A percentile compares a stretch with the other conserved stretches of the same genome.
Conservation (phyloP, 2,113 vertebrate genomes). For the Psilopogon haemacephalus region DNA sequence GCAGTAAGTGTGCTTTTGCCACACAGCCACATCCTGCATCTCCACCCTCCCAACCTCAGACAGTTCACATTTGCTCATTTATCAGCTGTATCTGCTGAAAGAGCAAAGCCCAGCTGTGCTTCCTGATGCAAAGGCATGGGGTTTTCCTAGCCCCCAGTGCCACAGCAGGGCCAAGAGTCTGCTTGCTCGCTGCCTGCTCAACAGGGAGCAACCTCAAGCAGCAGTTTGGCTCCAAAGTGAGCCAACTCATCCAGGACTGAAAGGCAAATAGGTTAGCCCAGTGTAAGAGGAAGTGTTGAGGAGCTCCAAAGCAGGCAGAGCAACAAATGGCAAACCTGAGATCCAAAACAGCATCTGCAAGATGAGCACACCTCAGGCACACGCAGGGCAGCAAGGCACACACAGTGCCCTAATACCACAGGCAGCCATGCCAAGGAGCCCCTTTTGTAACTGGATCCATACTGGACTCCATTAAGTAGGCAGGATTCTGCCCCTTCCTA, state of each 20-base stretch:
- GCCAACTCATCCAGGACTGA: background rate
- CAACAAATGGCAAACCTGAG: background rate
- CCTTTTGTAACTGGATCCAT: background rate
- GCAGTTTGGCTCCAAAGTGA: background rate
- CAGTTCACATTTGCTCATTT: background rate
- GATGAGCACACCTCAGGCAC: background rate
- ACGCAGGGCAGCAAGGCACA: background rate
- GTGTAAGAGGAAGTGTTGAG: accelerated
- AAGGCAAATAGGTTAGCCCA: background rate
- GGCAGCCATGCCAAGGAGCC: background rate
- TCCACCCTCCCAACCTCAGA: background rate
- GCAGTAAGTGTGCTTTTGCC: background rate
- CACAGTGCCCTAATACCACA: background rate
- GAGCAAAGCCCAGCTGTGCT: background rate
- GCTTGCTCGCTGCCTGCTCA: accelerated
- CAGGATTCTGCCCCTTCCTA: background rate
- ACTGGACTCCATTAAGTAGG: accelerated
- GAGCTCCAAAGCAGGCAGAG: background rate
- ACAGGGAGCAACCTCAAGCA: background rate
- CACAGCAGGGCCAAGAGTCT: background rate
- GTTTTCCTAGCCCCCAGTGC: background rate
- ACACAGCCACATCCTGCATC: background rate
- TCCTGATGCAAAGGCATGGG: background rate
- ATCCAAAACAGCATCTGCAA: background rate
- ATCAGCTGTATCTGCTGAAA: background rate